Evolutionary conservation across 2,888 invertebrate species (phyloP).

Genomic region (Metacarcinus magister): DNA sequence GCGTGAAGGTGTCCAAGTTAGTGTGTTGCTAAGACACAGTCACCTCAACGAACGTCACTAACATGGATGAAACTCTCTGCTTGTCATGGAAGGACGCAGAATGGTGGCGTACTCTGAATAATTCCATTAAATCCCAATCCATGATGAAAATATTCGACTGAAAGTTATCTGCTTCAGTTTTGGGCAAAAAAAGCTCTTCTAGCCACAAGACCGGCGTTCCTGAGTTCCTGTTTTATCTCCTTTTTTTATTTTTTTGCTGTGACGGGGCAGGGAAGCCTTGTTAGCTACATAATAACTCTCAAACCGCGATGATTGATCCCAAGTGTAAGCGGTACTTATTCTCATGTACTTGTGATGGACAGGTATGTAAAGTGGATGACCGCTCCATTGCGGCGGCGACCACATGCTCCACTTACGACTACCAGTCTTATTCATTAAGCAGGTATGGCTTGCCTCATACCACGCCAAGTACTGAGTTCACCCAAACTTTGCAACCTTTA

Average conservation of each 20-base stretch:
- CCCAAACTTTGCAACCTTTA: not conserved
- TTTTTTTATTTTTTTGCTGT: constrained; percentile 14
- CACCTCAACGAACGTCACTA: not conserved
- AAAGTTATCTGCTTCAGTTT: not conserved
- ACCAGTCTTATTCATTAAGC: constrained; percentile 45
- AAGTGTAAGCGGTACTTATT: constrained; percentile 48
- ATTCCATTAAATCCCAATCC: not conserved
- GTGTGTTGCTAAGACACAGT: not conserved
- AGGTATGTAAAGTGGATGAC: constrained; percentile 45
- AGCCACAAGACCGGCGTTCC: constrained; percentile 8
- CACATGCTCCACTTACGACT: constrained; percentile 21
- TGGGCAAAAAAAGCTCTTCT: not conserved
- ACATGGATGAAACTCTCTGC: not conserved
- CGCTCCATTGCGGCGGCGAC: constrained; percentile 38
- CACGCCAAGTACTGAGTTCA: not conserved
- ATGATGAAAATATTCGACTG: not conserved
- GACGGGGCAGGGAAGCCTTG: constrained; percentile 2
- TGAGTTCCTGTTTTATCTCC: not conserved
- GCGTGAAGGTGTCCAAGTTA: not conserved
- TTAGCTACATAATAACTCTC: constrained; percentile 31
- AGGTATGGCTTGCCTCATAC: not conserved
- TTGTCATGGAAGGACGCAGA: not conserved
- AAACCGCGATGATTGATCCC: constrained; percentile 48
- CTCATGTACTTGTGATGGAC: constrained; percentile 30
- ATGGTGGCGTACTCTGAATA: not conserved